Evolutionary conservation across 64 coral and sea anemone genomes (phyloP).

Genomic region (Catalaphyllia jardinei): DNA sequence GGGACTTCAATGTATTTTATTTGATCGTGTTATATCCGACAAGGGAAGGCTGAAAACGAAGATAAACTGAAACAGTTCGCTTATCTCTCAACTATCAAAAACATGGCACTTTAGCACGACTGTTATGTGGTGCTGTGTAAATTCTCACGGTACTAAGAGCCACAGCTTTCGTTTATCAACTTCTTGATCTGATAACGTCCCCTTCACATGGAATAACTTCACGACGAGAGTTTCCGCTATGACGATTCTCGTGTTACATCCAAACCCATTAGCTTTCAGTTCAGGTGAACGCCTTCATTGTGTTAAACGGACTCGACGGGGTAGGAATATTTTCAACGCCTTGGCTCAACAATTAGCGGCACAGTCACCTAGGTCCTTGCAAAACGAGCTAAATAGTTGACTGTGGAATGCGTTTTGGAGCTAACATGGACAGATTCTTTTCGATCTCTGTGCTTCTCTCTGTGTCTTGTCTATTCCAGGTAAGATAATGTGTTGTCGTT

Average conservation of each 20-base stretch:
- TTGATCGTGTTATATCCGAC: too few relatives aligned
- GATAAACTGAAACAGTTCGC: not conserved
- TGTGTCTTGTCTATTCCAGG: not conserved
- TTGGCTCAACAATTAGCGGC: not conserved
- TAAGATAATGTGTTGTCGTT: not conserved
- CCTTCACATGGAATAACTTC: not conserved
- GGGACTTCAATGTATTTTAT: not conserved
- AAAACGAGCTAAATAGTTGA: not conserved
- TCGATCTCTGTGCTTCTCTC: not conserved
- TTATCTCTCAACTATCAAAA: constrained; percentile 5
- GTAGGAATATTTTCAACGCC: not conserved
- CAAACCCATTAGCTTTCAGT: not conserved
- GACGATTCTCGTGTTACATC: constrained; percentile 22
- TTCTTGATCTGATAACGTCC: constrained; percentile 3
- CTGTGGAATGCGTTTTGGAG: not conserved
- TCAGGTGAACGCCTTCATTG: constrained; percentile 5
- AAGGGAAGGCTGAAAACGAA: not conserved
- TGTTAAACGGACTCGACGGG: not conserved
- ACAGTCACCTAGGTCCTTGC: not conserved
- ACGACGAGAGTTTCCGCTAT: not conserved
- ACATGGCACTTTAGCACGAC: not conserved
- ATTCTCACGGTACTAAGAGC: not conserved
- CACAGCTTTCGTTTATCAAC: not conserved
- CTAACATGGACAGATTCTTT: constrained; percentile 7
- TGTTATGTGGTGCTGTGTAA: not conserved